A percentile compares a stretch with the other conserved stretches of the same genome.
phyloP scores from a whole-genome alignment of 2,797 vertebrate species.

The Staurois parvus region DNA sequence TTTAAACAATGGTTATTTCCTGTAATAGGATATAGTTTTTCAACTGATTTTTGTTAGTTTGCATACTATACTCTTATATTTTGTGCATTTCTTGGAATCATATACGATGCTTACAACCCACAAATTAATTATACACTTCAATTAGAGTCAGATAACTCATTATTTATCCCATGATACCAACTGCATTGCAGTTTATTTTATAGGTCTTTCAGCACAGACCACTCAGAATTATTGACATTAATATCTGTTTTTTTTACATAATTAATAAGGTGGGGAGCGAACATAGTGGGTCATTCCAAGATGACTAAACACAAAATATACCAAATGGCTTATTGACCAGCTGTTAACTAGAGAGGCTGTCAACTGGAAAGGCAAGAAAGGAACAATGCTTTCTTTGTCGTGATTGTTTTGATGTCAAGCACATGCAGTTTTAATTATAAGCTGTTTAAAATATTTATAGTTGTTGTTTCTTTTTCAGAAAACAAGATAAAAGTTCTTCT shows the following conservation, averaged over 20 bases:
- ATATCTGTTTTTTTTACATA: neutral
- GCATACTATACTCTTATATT: neutral
- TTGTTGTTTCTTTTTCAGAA: constrained; percentile 69
- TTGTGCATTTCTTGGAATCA: neutral
- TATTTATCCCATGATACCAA: neutral
- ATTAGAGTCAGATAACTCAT: neutral
- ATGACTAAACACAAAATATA: constrained; percentile 37
- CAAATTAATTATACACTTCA: neutral
- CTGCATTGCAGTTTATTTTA: neutral
- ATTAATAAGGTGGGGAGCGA: constrained; percentile 34
- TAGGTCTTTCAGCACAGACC: constrained; percentile 3
- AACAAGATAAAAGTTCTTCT: constrained; percentile 75
- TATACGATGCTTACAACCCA: neutral
- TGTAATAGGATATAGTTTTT: too few relatives aligned
- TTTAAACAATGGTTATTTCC: too few relatives aligned
- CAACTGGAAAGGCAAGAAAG: constrained; percentile 60
- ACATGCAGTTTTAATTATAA: constrained; percentile 79
- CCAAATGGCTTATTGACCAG: constrained; percentile 66
- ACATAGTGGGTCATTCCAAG: constrained; percentile 50
- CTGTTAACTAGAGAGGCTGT: constrained; percentile 64
- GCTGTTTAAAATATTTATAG: constrained; percentile 77
- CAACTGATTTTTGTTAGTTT: too few relatives aligned
- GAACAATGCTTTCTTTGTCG: constrained; percentile 66
- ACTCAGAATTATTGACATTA: neutral
- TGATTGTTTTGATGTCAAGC: constrained; percentile 70